Evolutionary conservation across 1,140 invertebrate genomes (phyloP), one percentile per base, ranked within the genome.

Genomic region (Zaprionus ornatus): DNA sequence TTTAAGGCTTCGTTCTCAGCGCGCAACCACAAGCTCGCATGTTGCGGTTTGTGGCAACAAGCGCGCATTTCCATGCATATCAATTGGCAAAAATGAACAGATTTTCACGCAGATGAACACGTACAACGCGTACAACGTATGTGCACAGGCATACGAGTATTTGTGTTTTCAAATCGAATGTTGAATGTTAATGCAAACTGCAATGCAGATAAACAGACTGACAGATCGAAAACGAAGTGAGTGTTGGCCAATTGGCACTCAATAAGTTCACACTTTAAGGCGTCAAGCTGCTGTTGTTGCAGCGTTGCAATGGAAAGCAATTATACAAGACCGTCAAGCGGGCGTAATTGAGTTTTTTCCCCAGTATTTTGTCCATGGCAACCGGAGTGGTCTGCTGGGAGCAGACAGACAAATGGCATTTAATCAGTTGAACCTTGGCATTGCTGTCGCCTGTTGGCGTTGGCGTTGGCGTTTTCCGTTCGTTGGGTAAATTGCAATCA

Each of bases 401-500:
- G 21, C 19, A 37, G 17, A 13, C 50, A 23, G 35, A 50, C 52
- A 66, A 68, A 32, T 57, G 50, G 29, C 40, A 37, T 63, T 69
- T 63, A 63, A 63, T 70, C 66, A 57, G 37, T 12, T 32, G 19
- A 23, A 23, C 29, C n/a, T 21, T 59, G 55, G n/a, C 23, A 13
- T 15, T 59, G 56, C n/a, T 35, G 48, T 21, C 13, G 29, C 4
- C 40, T 13, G 10, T 35, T 17, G 23, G 35, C 35, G 35, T 27
- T 48, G 19, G 15, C 23, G 37, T 29, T 25, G 25, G 42, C 25
- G 25, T 25, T 25, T 6, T 9, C 4, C 19, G 21, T 56, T 74
- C 45, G 56, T 52, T 37, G 66, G 12, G 57, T 21, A 40, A 54
- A 50, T 65, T 50, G 62, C 62, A 77, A 67, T 80, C 66, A 54